Evolutionary conservation across 2,888 invertebrate species (phyloP).

Genomic region (Hydriomena furcata): DNA sequence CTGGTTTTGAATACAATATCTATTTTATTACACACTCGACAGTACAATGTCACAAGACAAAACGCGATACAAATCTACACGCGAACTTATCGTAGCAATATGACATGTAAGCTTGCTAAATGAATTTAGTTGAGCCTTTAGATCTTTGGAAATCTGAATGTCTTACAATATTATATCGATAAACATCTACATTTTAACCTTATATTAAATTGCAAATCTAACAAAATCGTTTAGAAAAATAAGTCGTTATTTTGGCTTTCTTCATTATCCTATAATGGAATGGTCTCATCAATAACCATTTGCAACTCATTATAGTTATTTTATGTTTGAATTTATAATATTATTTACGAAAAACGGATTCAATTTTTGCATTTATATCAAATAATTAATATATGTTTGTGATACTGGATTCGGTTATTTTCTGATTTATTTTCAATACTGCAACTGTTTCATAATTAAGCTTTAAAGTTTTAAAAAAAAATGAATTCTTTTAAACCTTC

Average conservation of each 20-base stretch:
- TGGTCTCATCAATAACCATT: constrained; percentile 78
- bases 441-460: constrained; percentile 8
- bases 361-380: constrained; percentile 3
- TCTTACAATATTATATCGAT: constrained; percentile 73
- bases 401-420: constrained; percentile 39
- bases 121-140: constrained; percentile 77
- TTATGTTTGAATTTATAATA: constrained; percentile 20
- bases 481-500: constrained; percentile 27
- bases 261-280: constrained; percentile 78
- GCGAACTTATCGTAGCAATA: constrained; percentile 42
- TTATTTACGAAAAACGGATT: background rate
- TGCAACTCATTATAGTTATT: constrained; percentile 53
- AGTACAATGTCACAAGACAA: constrained; percentile 16
- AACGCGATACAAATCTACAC: constrained; percentile 15
- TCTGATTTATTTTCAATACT: constrained; percentile 18
- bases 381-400: constrained; percentile 33
- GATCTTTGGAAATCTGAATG: constrained; percentile 79
- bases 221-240: constrained; percentile 82
- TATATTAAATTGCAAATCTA: constrained; percentile 76
- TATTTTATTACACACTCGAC: constrained; percentile 8
- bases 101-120: constrained; percentile 58
- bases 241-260: constrained; percentile 81
- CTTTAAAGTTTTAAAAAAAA: constrained; percentile 5
- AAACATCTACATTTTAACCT: constrained; percentile 75
- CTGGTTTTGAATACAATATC: constrained; percentile 31